Evolutionary conservation across 2,888 invertebrate species (phyloP).

Genomic region (Pseudoips prasinana): DNA sequence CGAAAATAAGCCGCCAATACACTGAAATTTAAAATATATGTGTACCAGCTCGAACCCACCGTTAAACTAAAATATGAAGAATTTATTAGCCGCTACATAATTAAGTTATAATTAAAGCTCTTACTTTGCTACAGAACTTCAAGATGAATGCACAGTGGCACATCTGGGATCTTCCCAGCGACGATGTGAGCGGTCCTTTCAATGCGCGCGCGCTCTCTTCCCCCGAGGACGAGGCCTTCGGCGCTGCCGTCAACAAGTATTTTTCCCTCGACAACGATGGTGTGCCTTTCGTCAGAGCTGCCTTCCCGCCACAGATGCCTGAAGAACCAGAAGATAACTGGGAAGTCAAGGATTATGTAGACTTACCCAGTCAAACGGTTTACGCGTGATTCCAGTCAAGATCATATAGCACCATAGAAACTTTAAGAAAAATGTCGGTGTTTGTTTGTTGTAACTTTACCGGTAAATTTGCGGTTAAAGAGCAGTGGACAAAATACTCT

Average conservation of each 20-base stretch:
- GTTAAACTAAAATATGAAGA: no score
- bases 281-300: constrained; percentile 81
- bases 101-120: background rate
- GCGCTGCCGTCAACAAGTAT: constrained; percentile 81
- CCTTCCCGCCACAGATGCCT: constrained; percentile 73
- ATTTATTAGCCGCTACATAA: no score
- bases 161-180: constrained; percentile 72
- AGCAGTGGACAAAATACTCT: no score
- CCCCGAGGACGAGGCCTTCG: constrained; percentile 74
- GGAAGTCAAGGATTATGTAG: constrained; percentile 86
- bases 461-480: no score
- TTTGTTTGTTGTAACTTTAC: no score
- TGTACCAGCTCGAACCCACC: no score
- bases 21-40: no score
- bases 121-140: constrained; percentile 70
- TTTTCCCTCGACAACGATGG: constrained; percentile 83
- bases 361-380: constrained; percentile 53
- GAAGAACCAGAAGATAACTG: constrained; percentile 82
- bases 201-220: constrained; percentile 80
- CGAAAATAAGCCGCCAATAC: no score
- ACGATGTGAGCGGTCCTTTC: constrained; percentile 83
- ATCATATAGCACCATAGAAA: constrained; percentile 4
- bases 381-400: constrained; percentile 1
- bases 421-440: background rate
- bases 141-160: constrained; percentile 81